Percentiles rank a stretch among this genome's conserved stretches.
These are phyloP conservation scores for Monarcha castaneiventris DNA, from an alignment of 2,113 vertebrate species.

Conservation along the genomic window DNA sequence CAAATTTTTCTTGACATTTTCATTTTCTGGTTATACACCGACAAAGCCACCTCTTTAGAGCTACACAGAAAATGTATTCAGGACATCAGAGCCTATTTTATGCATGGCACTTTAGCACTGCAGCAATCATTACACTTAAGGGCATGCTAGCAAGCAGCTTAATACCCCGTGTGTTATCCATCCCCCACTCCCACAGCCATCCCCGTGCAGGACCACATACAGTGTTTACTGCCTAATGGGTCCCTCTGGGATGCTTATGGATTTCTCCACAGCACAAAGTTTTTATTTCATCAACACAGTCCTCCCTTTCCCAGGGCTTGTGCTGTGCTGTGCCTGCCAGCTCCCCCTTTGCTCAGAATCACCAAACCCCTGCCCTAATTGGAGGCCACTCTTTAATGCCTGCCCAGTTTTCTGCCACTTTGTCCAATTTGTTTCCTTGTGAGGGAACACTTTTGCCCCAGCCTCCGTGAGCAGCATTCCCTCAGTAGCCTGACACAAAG, in stretches of 20 bases:
- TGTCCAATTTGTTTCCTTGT: not conserved
- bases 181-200: not conserved
- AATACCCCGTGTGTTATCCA: not conserved
- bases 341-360: not conserved
- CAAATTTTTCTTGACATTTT: constrained; percentile 7
- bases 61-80: not conserved
- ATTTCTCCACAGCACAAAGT: not conserved
- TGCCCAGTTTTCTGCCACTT: not conserved
- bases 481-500: constrained; percentile 33
- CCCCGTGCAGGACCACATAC: not conserved
- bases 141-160: not conserved
- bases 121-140: not conserved
- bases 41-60: constrained; percentile 8
- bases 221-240: constrained; percentile 20
- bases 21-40: not conserved
- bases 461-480: not conserved
- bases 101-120: not conserved
- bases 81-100: not conserved
- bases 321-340: not conserved
- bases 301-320: not conserved
- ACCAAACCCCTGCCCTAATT: not conserved
- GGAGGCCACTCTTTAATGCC: not conserved
- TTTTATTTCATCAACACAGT: not conserved
- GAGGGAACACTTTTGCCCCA: not conserved
- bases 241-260: not conserved